Percentiles rank a stretch among this genome's conserved stretches.
Conservation (phyloP, 35 echinoderm and acorn worm genomes). For the Lytechinus variegatus region DNA sequence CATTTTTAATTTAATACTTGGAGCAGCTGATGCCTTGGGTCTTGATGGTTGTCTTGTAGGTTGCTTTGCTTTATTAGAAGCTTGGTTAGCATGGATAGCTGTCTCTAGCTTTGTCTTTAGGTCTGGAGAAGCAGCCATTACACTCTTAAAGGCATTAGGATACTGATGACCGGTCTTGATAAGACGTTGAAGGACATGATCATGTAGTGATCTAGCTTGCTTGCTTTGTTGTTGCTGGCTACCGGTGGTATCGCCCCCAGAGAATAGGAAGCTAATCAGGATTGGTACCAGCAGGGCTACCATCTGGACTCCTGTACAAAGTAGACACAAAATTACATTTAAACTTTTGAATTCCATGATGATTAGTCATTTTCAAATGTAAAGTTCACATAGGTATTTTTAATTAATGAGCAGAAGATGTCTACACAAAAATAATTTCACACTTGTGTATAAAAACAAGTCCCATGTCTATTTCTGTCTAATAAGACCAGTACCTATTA, state of each 20-base stretch:
- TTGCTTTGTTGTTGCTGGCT: conserved; percentile 54
- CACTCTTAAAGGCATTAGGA: conserved; percentile 82
- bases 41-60: conserved; percentile 45
- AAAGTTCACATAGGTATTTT: no score
- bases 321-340: background rate
- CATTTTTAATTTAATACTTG: conserved; percentile 95
- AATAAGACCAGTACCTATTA: no score
- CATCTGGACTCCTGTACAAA: conserved; percentile 77
- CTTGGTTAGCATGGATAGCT: conserved; percentile 74
- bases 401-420: no score
- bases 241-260: conserved; percentile 35
- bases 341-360: no score
- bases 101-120: conserved; percentile 93
- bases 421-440: no score
- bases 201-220: conserved; percentile 78
- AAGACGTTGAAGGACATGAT: conserved; percentile 83
- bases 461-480: no score
- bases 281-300: conserved; percentile 88
- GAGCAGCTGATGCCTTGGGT: conserved; percentile 56
- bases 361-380: no score
- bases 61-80: conserved; percentile 54
- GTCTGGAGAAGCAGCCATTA: conserved; percentile 79
- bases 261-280: conserved; percentile 70
- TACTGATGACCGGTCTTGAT: conserved; percentile 96
- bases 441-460: no score